A percentile compares a stretch with the other conserved stretches of the same genome.
These are phyloP conservation scores for Fabriciana adippe DNA, from an alignment of 2,888 invertebrate species.

Conservation along the genomic window DNA sequence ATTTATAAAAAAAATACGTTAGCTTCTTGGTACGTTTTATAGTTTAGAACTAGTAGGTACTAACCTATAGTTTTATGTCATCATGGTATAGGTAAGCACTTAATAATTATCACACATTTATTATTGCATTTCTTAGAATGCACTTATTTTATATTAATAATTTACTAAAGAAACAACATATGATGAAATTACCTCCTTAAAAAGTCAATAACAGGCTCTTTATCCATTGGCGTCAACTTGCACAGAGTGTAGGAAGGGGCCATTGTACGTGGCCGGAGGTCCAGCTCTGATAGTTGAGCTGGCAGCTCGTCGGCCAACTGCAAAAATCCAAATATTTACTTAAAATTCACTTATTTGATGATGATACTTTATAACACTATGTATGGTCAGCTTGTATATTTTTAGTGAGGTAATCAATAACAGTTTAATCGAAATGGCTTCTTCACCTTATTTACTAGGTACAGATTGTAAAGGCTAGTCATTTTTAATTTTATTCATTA, in stretches of 20 bases:
- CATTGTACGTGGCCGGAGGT: slow-evolving; percentile 60
- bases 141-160: too few species aligned
- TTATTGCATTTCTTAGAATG: too few species aligned
- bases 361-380: neutral
- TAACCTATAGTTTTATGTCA: too few species aligned
- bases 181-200: slow-evolving; percentile 56
- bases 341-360: neutral
- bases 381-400: neutral
- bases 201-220: slow-evolving; percentile 61
- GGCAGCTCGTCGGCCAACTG: slow-evolving; percentile 75
- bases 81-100: too few species aligned
- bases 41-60: too few species aligned
- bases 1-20: too few species aligned
- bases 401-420: slow-evolving; percentile 9
- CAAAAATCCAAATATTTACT: slow-evolving; percentile 24
- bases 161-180: too few species aligned
- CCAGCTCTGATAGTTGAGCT: slow-evolving; percentile 66
- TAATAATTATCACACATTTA: too few species aligned
- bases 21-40: too few species aligned
- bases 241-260: slow-evolving; percentile 59
- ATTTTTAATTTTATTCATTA: too few species aligned
- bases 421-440: slow-evolving; percentile 11
- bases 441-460: neutral
- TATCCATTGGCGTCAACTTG: slow-evolving; percentile 57
- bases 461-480: neutral